Conservation (phyloP, 2,113 vertebrate species). For the Rhineura floridana region DNA sequence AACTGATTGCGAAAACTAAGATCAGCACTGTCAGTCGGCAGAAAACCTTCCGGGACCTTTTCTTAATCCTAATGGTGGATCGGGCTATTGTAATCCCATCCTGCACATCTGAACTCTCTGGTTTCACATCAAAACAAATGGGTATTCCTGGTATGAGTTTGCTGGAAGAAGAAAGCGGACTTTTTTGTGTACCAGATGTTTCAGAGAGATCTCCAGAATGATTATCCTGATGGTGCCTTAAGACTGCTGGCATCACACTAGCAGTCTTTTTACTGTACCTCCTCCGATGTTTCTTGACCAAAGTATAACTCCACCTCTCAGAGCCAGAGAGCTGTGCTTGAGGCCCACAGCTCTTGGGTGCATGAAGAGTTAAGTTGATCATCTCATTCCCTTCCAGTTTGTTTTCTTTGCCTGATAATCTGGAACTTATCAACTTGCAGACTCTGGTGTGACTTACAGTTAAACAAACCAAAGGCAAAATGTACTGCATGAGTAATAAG, state of each 20-base stretch:
- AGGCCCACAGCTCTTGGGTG: slow-evolving; percentile 55
- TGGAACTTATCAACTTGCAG: slow-evolving; percentile 80
- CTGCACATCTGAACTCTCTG: slow-evolving; percentile 71
- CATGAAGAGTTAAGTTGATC: slow-evolving; percentile 80
- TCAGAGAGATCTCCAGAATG: slow-evolving; percentile 60
- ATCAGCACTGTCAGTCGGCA: slow-evolving; percentile 81
- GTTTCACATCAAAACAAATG: slow-evolving; percentile 82
- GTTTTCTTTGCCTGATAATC: slow-evolving; percentile 70
- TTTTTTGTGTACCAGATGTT: slow-evolving; percentile 67
- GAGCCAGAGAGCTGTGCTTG: slow-evolving; percentile 48
- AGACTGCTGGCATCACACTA: slow-evolving; percentile 77
- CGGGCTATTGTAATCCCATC: slow-evolving; percentile 69
- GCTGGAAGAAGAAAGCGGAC: slow-evolving; percentile 71
- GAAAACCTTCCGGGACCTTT: slow-evolving; percentile 80
- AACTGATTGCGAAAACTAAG: slow-evolving; percentile 82
- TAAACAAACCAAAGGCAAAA: slow-evolving; percentile 79
- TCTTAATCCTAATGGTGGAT: slow-evolving; percentile 75
- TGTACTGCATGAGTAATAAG: slow-evolving; percentile 81
- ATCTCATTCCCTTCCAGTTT: slow-evolving; percentile 81
- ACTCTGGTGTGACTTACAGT: slow-evolving; percentile 83
- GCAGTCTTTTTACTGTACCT: slow-evolving; percentile 81
- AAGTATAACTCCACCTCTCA: slow-evolving; percentile 69
- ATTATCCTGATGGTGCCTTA: slow-evolving; percentile 61
- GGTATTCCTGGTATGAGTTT: slow-evolving; percentile 79
- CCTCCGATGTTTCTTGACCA: slow-evolving; percentile 76